Conservation (phyloP, 1,140 invertebrate species). For the Papilio polytes region DNA sequence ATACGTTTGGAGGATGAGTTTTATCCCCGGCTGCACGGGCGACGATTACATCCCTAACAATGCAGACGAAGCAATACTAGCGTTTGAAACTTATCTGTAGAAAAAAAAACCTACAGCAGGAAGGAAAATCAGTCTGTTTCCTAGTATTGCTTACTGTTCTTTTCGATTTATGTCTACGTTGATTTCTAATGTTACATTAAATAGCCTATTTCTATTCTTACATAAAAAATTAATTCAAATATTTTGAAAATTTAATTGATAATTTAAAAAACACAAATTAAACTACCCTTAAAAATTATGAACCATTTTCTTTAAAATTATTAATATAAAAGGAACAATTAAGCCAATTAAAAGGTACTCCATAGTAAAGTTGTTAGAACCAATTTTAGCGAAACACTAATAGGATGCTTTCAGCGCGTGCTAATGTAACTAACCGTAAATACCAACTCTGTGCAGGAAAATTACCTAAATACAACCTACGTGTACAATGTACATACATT, state of each 20-base stretch:
- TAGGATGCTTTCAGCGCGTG: not conserved
- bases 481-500: not conserved
- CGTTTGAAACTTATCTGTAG: conserved; percentile 2
- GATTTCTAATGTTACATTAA: not conserved
- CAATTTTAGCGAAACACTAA: not conserved
- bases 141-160: not conserved
- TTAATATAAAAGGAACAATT: not conserved
- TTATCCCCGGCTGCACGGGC: not conserved
- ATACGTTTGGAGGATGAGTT: not conserved
- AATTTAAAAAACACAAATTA: not conserved
- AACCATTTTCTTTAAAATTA: not conserved
- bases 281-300: not conserved
- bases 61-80: conserved; percentile 1
- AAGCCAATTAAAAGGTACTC: not conserved
- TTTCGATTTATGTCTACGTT: not conserved
- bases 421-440: conserved; percentile 15
- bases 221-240: too few relatives aligned
- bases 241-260: not conserved
- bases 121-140: not conserved
- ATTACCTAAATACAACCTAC: not conserved
- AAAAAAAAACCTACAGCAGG: not conserved
- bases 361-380: not conserved
- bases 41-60: conserved; percentile 15
- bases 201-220: not conserved
- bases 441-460: not conserved